These are phyloP conservation scores for Erinaceus europaeus DNA, from an alignment of 2,113 vertebrate species.

Conservation along the genomic window DNA sequence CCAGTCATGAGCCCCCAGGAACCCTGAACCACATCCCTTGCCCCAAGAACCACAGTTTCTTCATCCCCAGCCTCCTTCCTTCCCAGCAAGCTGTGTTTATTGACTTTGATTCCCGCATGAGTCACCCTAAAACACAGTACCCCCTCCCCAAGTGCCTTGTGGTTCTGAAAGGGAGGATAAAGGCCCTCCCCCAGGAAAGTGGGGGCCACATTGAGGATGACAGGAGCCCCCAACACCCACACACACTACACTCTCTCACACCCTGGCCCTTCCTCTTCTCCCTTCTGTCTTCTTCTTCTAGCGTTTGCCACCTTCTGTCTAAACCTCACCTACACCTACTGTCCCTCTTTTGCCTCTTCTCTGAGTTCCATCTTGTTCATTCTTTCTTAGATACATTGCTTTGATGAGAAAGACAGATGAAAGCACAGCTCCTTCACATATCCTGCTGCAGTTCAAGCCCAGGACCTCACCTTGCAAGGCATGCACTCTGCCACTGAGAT, in stretches of 20 bases:
- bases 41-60: neutral
- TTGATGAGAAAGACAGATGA: no score
- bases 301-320: fast-evolving
- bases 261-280: neutral
- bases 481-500: no score
- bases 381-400: no score
- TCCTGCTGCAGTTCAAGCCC: no score
- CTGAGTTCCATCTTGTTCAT: neutral
- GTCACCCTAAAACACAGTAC: slow-evolving; percentile 15
- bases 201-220: neutral
- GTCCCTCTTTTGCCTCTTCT: neutral
- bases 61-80: neutral
- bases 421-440: no score
- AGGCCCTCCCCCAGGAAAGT: neutral
- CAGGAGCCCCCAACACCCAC: neutral
- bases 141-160: neutral
- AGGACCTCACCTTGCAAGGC: no score
- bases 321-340: neutral
- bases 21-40: no score
- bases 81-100: neutral
- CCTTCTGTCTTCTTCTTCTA: neutral
- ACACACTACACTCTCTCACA: neutral
- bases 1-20: neutral
- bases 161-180: neutral
- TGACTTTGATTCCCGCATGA: neutral